Conservation (phyloP, 2,113 vertebrate species). For the Pygoscelis antarcticus region DNA sequence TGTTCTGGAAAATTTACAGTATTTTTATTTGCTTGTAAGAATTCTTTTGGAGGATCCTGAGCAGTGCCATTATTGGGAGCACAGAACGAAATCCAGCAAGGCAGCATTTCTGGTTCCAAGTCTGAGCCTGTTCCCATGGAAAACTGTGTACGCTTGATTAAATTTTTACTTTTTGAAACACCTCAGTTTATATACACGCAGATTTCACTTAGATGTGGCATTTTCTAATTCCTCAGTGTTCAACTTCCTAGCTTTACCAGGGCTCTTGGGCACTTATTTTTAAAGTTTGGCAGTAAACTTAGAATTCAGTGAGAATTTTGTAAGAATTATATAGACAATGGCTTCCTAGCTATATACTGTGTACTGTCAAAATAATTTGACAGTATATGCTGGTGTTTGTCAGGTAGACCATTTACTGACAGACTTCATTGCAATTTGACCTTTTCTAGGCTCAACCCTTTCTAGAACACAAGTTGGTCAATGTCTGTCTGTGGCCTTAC, state of each 20-base stretch:
- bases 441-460: not conserved
- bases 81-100: not conserved
- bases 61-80: not conserved
- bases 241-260: not conserved
- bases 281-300: not conserved
- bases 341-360: not conserved
- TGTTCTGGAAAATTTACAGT: not conserved
- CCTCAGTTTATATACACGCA: not conserved
- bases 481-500: not conserved
- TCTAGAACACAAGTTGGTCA: not conserved
- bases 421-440: not conserved
- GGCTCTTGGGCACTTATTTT: not conserved
- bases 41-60: not conserved
- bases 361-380: not conserved
- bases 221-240: not conserved
- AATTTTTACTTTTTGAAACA: not conserved
- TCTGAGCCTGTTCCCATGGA: not conserved
- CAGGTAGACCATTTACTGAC: not conserved
- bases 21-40: not conserved
- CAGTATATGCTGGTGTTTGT: not conserved
- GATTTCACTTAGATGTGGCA: not conserved
- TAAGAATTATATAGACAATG: not conserved
- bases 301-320: not conserved
- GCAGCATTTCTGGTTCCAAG: not conserved
- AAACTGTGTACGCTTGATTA: not conserved